Percentiles rank a stretch among this genome's conserved stretches.
Conservation (phyloP, 2,888 invertebrate genomes). For the Napeogenes sylphis region DNA sequence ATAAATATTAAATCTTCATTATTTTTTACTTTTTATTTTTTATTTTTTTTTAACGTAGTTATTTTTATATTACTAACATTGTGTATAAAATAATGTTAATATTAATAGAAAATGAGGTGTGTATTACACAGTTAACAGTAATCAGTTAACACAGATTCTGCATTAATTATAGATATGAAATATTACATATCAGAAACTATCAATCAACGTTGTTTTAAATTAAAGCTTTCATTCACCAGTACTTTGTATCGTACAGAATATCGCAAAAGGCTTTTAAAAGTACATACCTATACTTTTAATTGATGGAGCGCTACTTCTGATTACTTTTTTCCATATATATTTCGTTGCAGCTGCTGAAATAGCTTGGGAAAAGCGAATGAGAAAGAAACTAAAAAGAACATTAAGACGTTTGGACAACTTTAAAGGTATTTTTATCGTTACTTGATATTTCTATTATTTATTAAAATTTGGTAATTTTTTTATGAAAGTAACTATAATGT, state of each 20-base stretch:
- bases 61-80: no score
- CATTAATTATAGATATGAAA: no score
- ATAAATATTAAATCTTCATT: no score
- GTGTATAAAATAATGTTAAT: no score
- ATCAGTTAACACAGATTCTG: no score
- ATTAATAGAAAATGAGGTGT: no score
- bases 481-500: not conserved
- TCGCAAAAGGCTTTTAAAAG: constrained; percentile 2
- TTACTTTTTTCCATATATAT: constrained; percentile 1
- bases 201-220: constrained; percentile 4
- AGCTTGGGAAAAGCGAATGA: constrained; percentile 64
- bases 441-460: no score
- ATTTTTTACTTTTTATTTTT: no score
- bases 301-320: constrained; percentile 6
- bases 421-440: constrained; percentile 45
- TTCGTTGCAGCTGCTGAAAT: constrained; percentile 55
- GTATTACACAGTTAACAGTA: no score
- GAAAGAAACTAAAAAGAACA: constrained; percentile 61
- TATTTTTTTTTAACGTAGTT: no score
- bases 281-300: constrained; percentile 1
- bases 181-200: not conserved
- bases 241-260: not conserved
- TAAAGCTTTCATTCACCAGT: not conserved
- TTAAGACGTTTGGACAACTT: constrained; percentile 56
- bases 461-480: not conserved